Evolutionary conservation across 1,140 invertebrate species (phyloP).

Genomic region (Bombyx mandarina): DNA sequence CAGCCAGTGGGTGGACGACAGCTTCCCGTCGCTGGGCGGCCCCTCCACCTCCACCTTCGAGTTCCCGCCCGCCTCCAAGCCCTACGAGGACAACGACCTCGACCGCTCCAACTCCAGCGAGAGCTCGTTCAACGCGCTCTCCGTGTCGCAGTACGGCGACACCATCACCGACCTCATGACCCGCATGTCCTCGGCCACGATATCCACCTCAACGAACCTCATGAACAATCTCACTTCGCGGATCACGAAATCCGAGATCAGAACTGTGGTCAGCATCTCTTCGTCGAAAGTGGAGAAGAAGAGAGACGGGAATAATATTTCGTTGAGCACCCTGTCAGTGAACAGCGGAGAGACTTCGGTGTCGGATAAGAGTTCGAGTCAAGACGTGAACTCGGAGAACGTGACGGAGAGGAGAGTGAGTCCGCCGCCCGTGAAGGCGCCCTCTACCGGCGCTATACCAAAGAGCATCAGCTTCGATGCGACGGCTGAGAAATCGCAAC

Average conservation of each 20-base stretch:
- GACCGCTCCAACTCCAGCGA: slow-evolving; percentile 44
- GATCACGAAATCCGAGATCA: slow-evolving; percentile 51
- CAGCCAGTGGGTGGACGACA: slow-evolving; percentile 67
- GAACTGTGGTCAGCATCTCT: slow-evolving; percentile 62
- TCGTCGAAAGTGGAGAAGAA: slow-evolving; percentile 58
- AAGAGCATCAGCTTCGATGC: slow-evolving; percentile 95
- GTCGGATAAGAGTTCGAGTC: slow-evolving; percentile 60
- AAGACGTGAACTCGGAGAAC: slow-evolving; percentile 66
- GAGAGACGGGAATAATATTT: slow-evolving; percentile 49
- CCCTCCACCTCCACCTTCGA: slow-evolving; percentile 38
- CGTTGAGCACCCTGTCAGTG: slow-evolving; percentile 60
- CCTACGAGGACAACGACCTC: slow-evolving; percentile 46
- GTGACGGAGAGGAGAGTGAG: slow-evolving; percentile 60
- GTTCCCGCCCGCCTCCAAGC: slow-evolving; percentile 45
- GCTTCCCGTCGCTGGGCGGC: slow-evolving; percentile 38
- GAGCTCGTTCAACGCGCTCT: slow-evolving; percentile 58
- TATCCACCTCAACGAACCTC: slow-evolving; percentile 38
- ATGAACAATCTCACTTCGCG: slow-evolving; percentile 44
- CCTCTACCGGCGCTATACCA: slow-evolving; percentile 86
- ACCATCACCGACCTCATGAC: slow-evolving; percentile 53
- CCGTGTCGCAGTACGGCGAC: slow-evolving; percentile 50
- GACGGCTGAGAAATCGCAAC: slow-evolving; percentile 86
- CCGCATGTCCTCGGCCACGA: slow-evolving; percentile 49
- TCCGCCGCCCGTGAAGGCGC: slow-evolving; percentile 69
- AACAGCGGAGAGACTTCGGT: slow-evolving; percentile 60